A percentile compares a stretch with the other conserved stretches of the same genome.
Conservation (phyloP, 2,797 vertebrate species). For the Nyctibius grandis region DNA sequence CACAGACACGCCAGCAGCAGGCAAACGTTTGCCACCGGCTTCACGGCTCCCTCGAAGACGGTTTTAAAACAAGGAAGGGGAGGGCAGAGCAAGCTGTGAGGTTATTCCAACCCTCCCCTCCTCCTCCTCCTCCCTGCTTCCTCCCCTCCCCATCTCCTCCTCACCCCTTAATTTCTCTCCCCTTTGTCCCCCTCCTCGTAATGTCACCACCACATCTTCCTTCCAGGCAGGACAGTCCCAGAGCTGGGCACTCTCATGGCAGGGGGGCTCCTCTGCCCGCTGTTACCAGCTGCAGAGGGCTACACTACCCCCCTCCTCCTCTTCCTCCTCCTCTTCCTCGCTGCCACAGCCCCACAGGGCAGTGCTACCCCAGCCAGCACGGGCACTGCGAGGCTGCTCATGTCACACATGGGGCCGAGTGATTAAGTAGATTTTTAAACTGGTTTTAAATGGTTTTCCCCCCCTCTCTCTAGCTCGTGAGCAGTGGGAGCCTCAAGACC, state of each 20-base stretch:
- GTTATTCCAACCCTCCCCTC: not conserved
- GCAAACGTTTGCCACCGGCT: conserved; percentile 59
- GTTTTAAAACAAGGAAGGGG: conserved; percentile 25
- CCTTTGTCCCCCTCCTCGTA: not conserved
- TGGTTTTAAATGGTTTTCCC: too few species aligned
- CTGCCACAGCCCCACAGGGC: not conserved
- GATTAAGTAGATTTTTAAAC: too few species aligned
- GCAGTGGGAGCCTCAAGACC: too few species aligned
- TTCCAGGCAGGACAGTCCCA: not conserved
- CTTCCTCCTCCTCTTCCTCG: not conserved
- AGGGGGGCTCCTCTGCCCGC: not conserved
- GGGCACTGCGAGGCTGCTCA: fast-evolving
- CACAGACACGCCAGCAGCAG: too few species aligned
- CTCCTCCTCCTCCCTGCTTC: not conserved
- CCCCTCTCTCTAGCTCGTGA: not conserved
- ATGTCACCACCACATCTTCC: not conserved
- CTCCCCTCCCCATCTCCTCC: not conserved
- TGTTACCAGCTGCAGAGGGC: not conserved
- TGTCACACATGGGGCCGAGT: fast-evolving
- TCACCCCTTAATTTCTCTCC: not conserved
- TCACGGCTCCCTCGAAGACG: conserved; percentile 50
- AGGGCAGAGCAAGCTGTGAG: conserved; percentile 44
- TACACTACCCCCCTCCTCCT: not conserved
- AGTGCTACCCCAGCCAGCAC: fast-evolving
- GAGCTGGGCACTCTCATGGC: not conserved